phyloP scores from a whole-genome alignment of 1,140 invertebrate species.

The Zaprionus africanus region DNA sequence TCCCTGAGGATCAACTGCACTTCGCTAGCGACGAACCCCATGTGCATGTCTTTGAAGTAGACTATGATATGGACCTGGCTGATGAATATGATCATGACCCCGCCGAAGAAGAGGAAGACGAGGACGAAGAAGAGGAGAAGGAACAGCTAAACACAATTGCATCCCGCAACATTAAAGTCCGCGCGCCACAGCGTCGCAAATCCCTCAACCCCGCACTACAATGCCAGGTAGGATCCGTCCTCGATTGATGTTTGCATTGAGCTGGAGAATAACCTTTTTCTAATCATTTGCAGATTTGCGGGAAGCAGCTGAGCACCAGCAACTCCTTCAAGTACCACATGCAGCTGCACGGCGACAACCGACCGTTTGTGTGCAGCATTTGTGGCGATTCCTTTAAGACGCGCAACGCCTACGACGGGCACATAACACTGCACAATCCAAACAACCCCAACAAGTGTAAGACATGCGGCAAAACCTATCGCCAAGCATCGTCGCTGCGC shows the following conservation, averaged over 20 bases:
- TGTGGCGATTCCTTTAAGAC: conserved; percentile 73
- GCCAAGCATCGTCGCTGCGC: conserved; percentile 66
- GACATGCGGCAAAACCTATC: conserved; percentile 59
- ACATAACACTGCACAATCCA: conserved; percentile 60
- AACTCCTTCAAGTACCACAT: conserved; percentile 80
- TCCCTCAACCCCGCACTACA: conserved; percentile 38
- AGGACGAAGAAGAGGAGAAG: conserved; percentile 14
- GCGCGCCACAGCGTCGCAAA: conserved; percentile 11
- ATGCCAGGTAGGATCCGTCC: conserved; percentile 34
- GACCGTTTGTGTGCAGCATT: conserved; percentile 55
- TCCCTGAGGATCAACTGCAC: not conserved
- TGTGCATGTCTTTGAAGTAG: conserved; percentile 23
- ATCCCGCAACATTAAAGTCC: not conserved
- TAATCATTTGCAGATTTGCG: conserved; percentile 52
- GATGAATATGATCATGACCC: conserved; percentile 14
- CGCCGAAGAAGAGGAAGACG: not conserved
- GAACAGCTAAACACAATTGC: not conserved
- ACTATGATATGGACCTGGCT: conserved; percentile 8
- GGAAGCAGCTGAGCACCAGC: conserved; percentile 66
- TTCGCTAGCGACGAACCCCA: conserved; percentile 6
- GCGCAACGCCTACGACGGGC: conserved; percentile 68
- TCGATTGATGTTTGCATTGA: not conserved
- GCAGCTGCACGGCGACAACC: conserved; percentile 75
- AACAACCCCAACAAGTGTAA: conserved; percentile 65
- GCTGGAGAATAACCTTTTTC: not conserved